Evolutionary conservation across 2,888 invertebrate species (phyloP).

Genomic region (Caenorhabditis sp.): DNA sequence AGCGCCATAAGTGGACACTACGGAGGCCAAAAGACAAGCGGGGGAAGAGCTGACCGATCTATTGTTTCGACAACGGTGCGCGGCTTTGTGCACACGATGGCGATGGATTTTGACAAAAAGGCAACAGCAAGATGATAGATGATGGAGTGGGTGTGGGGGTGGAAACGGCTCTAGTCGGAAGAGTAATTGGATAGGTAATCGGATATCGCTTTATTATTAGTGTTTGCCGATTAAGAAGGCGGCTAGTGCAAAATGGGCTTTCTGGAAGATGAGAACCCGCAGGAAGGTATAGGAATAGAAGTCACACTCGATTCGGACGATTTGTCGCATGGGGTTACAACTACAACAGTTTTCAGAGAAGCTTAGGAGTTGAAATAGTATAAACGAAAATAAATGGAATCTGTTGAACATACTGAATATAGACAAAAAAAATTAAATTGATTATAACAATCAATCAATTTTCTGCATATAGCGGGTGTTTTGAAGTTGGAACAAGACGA

Average conservation of each 20-base stretch:
- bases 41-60: conserved; percentile 18
- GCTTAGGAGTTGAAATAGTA: too few species aligned
- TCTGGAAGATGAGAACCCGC: background rate
- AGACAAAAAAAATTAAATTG: background rate
- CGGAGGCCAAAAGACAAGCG: conserved; percentile 34
- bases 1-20: conserved; percentile 51
- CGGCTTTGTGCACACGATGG: conserved; percentile 36
- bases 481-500: conserved; percentile 25
- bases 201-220: conserved; percentile 50
- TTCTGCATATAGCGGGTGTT: too few species aligned
- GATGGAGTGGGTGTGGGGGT: conserved; percentile 23
- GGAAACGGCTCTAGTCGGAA: conserved; percentile 26
- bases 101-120: conserved; percentile 50
- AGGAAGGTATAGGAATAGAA: too few species aligned
- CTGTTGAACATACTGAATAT: too few species aligned
- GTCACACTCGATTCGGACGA: too few species aligned
- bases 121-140: conserved; percentile 32
- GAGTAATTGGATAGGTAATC: conserved; percentile 61
- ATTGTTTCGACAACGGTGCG: conserved; percentile 50
- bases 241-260: conserved; percentile 23
- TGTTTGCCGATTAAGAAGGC: conserved; percentile 51
- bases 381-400: too few species aligned
- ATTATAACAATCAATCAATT: conserved; percentile 1
- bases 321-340: too few species aligned
- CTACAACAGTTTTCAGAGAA: too few species aligned